These are phyloP conservation scores for Dicrurus megarhynchus DNA, from an alignment of 2,113 vertebrate genomes.

Conservation along the genomic window DNA sequence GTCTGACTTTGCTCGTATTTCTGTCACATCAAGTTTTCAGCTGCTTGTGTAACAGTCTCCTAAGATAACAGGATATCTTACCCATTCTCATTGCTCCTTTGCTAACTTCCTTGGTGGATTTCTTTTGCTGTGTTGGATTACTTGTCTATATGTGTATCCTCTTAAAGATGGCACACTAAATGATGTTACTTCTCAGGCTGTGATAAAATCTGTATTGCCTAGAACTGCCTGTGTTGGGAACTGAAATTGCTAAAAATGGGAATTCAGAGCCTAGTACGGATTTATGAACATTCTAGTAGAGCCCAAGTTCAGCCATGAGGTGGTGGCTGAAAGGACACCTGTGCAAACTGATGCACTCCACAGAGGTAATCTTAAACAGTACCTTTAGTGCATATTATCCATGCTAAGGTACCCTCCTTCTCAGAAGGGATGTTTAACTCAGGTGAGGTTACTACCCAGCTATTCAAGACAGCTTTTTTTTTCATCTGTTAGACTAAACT, in stretches of 20 bases:
- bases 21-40: not conserved
- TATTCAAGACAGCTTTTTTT: not conserved
- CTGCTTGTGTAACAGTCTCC: not conserved
- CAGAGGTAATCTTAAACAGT: not conserved
- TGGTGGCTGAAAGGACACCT: not conserved
- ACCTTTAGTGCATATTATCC: not conserved
- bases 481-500: not conserved
- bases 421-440: not conserved
- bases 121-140: not conserved
- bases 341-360: not conserved
- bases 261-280: not conserved
- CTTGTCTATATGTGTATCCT: not conserved
- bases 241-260: not conserved
- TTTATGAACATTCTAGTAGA: not conserved
- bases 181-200: not conserved
- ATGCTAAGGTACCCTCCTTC: not conserved
- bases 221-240: not conserved
- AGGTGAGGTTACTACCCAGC: not conserved
- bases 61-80: not conserved
- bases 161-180: not conserved
- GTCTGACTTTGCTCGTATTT: not conserved
- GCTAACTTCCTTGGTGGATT: not conserved
- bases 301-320: not conserved
- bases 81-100: not conserved
- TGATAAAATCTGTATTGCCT: not conserved